Base-by-base conservation (phyloP, 2,888 invertebrate species). In the Colletes collaris region DNA sequence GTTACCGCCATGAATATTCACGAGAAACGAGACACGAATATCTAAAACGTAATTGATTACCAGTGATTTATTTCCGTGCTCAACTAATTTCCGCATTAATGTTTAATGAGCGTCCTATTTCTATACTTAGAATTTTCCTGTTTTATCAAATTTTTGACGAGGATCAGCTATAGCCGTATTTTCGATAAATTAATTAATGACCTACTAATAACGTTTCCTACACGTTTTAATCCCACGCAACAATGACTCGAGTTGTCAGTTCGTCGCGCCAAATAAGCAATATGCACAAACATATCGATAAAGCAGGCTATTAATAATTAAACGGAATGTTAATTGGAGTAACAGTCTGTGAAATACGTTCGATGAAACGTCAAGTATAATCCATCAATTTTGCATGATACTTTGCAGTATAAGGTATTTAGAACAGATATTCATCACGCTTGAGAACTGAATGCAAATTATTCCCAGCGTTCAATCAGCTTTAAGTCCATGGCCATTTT, bases 1-100 rank as follows among this genome's bases (percentile, higher is more conserved):
- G 88, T 88, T 89, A 88, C 85, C 82, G 79, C 76, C 85, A 88
- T 91, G 89, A 90, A 90, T 90, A 90, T 90, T 90, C 88, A 90
- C 88, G 69, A 44, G 37, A 63, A 53, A 66, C 68, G 62, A 72
- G 71, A 73, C 71, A 77, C 64, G 71, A 70, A 76, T 60, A 76
- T 40, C 78, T 75, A 46, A 67, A 59, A 74, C 69, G 65, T 78
- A 83, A 82, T 71, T 80, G 78, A 83, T 85, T 83, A 69, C 70
- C 11, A 62, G 13, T 55, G 70, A 74, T 72, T 72, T 58, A 37
- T 55, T 46, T 11, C 11, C 55, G 16, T 10, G 16, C 37, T 16
- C 13, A 13, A 46, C n/a, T 3, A 10, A 8, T 46, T 46, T 46
- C 44, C 8, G 2, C 7, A 46, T 46, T 46, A 3, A 8, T 46